Evolutionary conservation across 1,140 invertebrate genomes (phyloP).

Genomic region (Drosophila orosa): DNA sequence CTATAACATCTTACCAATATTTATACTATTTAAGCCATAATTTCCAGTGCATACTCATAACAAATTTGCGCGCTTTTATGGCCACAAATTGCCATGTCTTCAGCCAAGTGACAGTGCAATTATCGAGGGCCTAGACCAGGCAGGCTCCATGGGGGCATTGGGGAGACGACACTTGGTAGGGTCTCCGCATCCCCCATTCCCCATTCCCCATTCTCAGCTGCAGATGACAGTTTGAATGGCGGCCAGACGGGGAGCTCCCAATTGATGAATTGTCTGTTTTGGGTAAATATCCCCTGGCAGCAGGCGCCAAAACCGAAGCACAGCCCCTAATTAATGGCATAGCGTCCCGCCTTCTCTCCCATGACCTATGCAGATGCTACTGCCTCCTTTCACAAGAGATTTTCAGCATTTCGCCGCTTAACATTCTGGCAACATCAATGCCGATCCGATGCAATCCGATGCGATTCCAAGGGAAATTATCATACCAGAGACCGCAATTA

Average conservation of each 20-base stretch:
- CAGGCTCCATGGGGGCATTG: constrained; percentile 6
- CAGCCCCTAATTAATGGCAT: constrained; percentile 34
- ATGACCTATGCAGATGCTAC: constrained; percentile 16
- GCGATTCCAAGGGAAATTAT: constrained; percentile 59
- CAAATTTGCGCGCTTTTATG: constrained; percentile 82
- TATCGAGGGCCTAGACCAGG: constrained; percentile 63
- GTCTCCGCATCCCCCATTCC: constrained; percentile 15
- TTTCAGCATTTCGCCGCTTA: constrained; percentile 46
- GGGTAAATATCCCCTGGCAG: constrained; percentile 50
- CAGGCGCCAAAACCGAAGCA: constrained; percentile 38
- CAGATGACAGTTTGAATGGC: constrained; percentile 75
- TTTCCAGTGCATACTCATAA: constrained; percentile 57
- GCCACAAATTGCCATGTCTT: constrained; percentile 82
- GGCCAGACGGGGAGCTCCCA: constrained; percentile 37
- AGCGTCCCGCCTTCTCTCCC: neutral
- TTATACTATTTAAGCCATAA: neutral
- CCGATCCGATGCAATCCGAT: constrained; percentile 46
- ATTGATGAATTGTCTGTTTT: constrained; percentile 80
- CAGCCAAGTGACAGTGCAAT: constrained; percentile 81
- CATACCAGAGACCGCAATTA: constrained; percentile 73
- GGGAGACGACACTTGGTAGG: constrained; percentile 32
- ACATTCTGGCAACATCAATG: constrained; percentile 62
- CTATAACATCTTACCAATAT: neutral
- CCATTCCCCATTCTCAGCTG: constrained; percentile 34
- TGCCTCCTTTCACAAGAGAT: constrained; percentile 13